phyloP scores from a whole-genome alignment of 92 coral and sea anemone genomes.

The Palythoa grandiflora region DNA sequence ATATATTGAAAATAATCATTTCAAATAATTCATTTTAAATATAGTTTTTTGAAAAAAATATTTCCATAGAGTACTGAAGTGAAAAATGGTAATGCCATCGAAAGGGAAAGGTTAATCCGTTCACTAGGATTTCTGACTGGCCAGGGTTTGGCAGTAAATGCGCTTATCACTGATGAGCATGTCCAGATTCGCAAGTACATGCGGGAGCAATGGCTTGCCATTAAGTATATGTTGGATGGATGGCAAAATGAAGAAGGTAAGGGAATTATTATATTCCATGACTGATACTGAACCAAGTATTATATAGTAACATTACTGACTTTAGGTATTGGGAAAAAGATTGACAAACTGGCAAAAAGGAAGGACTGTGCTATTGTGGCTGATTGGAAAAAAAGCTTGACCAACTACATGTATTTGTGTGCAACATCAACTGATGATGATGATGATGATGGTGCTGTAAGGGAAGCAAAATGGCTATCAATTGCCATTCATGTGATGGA shows the following conservation, averaged over 20 bases:
- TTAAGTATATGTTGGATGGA: slow-evolving; percentile 43
- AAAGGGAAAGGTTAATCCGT: too few relatives aligned
- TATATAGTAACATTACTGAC: too few relatives aligned
- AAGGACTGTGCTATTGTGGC: background rate
- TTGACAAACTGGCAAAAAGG: slow-evolving; percentile 42
- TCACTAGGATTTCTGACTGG: too few relatives aligned
- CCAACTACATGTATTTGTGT: slow-evolving; percentile 58
- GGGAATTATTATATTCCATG: background rate
- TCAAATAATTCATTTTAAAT: too few relatives aligned
- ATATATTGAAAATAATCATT: too few relatives aligned
- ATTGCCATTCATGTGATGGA: too few relatives aligned
- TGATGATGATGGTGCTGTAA: slow-evolving; percentile 41
- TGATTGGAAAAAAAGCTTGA: slow-evolving; percentile 49
- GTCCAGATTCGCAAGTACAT: slow-evolving; percentile 38
- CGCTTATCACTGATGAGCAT: slow-evolving; percentile 45
- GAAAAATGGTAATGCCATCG: too few relatives aligned
- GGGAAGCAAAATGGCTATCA: slow-evolving; percentile 38
- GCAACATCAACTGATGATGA: slow-evolving; percentile 36
- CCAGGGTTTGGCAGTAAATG: background rate
- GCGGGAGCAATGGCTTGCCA: slow-evolving; percentile 39
- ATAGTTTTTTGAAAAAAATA: too few relatives aligned
- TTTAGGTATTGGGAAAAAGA: slow-evolving; percentile 39
- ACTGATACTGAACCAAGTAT: background rate
- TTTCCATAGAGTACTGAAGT: too few relatives aligned
- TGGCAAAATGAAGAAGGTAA: slow-evolving; percentile 49